Percentiles rank a stretch among this genome's conserved stretches.
Conservation (phyloP, 2,113 vertebrate species). For the Bubo scandiacus region DNA sequence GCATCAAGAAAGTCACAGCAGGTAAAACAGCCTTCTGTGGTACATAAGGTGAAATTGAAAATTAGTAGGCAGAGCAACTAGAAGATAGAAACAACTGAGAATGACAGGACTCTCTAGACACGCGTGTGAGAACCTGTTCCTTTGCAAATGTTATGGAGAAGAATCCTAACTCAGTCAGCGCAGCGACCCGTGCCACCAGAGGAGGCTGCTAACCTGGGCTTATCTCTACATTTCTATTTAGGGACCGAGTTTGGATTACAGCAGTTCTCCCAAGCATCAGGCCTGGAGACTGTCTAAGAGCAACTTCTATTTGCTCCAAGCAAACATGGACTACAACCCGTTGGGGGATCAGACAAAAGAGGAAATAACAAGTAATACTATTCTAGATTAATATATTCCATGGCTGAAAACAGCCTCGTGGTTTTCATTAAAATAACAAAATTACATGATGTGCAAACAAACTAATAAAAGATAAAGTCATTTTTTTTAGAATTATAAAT, state of each 20-base stretch:
- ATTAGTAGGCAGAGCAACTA: not conserved
- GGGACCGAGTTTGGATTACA: not conserved
- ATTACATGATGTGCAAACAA: not conserved
- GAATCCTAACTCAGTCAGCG: not conserved
- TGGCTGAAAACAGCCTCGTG: not conserved
- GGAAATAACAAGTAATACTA: not conserved
- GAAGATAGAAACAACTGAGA: not conserved
- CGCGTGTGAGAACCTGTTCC: not conserved
- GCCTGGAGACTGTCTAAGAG: not conserved
- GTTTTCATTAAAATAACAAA: not conserved
- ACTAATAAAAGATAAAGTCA: not conserved
- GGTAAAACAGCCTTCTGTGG: not conserved
- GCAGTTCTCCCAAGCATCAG: not conserved
- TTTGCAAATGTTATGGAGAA: not conserved
- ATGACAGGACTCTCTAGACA: not conserved
- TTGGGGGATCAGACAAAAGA: not conserved
- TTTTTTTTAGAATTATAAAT: not conserved
- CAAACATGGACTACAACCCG: not conserved
- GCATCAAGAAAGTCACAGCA: not conserved
- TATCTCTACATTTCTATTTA: not conserved
- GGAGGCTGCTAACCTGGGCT: not conserved
- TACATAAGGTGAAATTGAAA: not conserved
- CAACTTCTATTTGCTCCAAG: not conserved
- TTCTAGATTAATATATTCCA: not conserved
- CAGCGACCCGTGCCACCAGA: not conserved